Base-by-base conservation (phyloP, 2,797 vertebrate species). In the Fringilla coelebs region DNA sequence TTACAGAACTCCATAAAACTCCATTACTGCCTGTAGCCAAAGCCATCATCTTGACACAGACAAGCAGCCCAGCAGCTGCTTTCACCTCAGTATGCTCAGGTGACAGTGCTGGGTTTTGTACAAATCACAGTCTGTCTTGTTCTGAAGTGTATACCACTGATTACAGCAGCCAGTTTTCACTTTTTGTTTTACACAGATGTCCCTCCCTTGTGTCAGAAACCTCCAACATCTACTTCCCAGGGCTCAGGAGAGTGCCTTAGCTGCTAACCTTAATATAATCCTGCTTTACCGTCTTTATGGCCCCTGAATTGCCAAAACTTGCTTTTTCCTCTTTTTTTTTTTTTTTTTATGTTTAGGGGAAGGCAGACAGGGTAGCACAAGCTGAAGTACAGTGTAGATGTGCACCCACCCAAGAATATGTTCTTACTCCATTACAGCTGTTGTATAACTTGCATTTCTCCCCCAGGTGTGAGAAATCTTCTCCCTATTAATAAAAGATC, bases 321-420 rank as follows among this genome's bases (percentile, higher is more conserved):
- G 17, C 17, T 41, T 41, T 41, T 41, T 41, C 40, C 40, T 17
- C n/a, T n/a, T n/a, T 32, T 32, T 40, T 2, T 0, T 0, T 19
- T 22, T 24, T 57, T 55, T 57, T 49, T 12, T 7, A 13, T 3
- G 1, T 36, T 86, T 71, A 46, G 7, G 19, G 7, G 73, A 89
- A 85, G 24, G 32, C 9, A 65, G 88, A 74, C 9, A 60, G 72
- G 26, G 25, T 5, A 55, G 20, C 17, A 51, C 12, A 70, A 66
- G 2, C 6, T 41, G 21, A 61, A 43, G 7, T 38, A 28, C 0
- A 0, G 7, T 29, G 29, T 49, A 70, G 28, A 54, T 34, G 6
- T 19, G 3, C 29, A 87, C 38, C 17, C 8, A 41, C 6, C 4
- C 48, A 91, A 51, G 3, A 31, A 26, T 26, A 24, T 21, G 7